Percentiles rank a stretch among this genome's conserved stretches.
These are phyloP conservation scores for Dolichomitus sp. DNA, from an alignment of 2,888 invertebrate species.

Conservation along the genomic window DNA sequence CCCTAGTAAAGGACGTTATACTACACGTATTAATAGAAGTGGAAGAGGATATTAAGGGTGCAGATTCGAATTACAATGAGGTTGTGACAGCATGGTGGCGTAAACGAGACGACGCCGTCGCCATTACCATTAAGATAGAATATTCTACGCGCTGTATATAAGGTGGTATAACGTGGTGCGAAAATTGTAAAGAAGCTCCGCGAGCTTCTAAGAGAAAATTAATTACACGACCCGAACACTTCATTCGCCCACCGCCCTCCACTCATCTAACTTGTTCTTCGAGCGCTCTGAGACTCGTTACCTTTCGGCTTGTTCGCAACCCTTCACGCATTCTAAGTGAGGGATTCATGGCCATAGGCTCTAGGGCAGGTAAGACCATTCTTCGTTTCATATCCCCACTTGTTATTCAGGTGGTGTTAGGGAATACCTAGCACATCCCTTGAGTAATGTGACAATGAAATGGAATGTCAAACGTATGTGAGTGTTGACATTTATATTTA, in stretches of 20 bases:
- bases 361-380: background rate
- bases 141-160: slow-evolving; percentile 15
- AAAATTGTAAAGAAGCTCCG: slow-evolving; percentile 47
- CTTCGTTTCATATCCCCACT: background rate
- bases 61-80: slow-evolving; percentile 52
- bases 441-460: background rate
- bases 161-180: slow-evolving; percentile 4
- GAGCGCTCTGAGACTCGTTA: slow-evolving; percentile 31
- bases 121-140: slow-evolving; percentile 28
- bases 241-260: slow-evolving; percentile 44
- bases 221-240: slow-evolving; percentile 65
- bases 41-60: slow-evolving; percentile 35
- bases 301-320: slow-evolving; percentile 12
- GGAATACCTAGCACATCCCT: background rate
- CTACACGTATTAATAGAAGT: slow-evolving; percentile 27
- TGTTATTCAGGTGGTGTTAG: slow-evolving; percentile 20
- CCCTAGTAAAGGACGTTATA: background rate
- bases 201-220: slow-evolving; percentile 70
- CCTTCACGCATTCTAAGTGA: slow-evolving; percentile 35
- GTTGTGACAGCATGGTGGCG: slow-evolving; percentile 11
- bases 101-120: slow-evolving; percentile 25
- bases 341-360: slow-evolving; percentile 29
- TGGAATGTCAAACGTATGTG: background rate
- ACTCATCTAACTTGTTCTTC: slow-evolving; percentile 38
- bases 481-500: background rate